Evolutionary conservation across 2,797 vertebrate species (phyloP).

Genomic region (Pogonophryne albipinna): DNA sequence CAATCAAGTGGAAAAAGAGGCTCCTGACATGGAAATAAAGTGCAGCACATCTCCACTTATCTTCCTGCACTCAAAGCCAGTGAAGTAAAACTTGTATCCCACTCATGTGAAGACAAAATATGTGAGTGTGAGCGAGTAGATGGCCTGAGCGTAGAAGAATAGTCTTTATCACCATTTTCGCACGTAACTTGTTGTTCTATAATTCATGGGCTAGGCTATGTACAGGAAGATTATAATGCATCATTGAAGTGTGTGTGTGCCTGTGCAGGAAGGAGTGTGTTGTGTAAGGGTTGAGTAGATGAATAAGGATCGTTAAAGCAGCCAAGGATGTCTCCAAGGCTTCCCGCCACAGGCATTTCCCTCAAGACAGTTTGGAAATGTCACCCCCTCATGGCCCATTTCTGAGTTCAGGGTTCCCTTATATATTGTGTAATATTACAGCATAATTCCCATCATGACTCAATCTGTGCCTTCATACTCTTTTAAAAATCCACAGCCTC

Average conservation of each 20-base stretch:
- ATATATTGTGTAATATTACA: constrained; percentile 57
- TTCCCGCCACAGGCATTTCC: constrained; percentile 55
- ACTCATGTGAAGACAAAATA: constrained; percentile 45
- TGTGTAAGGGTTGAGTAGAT: constrained; percentile 50
- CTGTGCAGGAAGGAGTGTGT: constrained; percentile 1
- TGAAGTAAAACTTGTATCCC: constrained; percentile 53
- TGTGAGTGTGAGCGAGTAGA: background rate
- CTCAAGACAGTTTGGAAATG: constrained; percentile 72
- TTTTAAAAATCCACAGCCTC: constrained; percentile 57
- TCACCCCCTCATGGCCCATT: constrained; percentile 55
- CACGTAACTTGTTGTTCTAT: background rate
- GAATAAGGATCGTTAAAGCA: constrained; percentile 71
- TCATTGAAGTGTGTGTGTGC: background rate
- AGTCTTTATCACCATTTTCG: background rate
- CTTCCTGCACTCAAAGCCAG: constrained; percentile 49
- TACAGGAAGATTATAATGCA: background rate
- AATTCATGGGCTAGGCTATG: background rate
- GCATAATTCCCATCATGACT: constrained; percentile 70
- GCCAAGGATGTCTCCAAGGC: constrained; percentile 60
- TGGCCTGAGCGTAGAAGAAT: constrained; percentile 5
- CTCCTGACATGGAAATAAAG: constrained; percentile 72
- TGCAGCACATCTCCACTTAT: constrained; percentile 60
- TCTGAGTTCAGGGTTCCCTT: constrained; percentile 55
- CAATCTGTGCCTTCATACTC: constrained; percentile 63
- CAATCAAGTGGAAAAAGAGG: constrained; percentile 73